These are phyloP conservation scores for Salvelinus fontinalis DNA, from an alignment of 2,113 vertebrate species.

Conservation along the genomic window DNA sequence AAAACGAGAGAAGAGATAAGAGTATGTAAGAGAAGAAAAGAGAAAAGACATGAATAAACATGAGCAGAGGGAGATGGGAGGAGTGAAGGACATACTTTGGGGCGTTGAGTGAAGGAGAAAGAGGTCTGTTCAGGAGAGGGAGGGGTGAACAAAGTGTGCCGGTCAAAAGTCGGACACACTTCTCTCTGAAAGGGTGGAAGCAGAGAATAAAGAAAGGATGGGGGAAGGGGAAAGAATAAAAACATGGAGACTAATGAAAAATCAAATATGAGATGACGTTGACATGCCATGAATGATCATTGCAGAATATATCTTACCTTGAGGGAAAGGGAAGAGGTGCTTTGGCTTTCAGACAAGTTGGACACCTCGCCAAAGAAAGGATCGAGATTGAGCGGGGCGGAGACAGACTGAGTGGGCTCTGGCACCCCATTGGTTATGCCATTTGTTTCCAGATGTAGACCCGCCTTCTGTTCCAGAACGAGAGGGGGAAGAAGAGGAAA, in stretches of 20 bases:
- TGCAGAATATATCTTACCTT: constrained; percentile 59
- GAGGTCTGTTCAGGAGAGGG: constrained; percentile 75
- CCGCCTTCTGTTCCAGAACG: constrained; percentile 64
- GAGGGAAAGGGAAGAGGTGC: constrained; percentile 58
- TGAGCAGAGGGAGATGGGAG: not conserved
- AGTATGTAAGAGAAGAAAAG: not conserved
- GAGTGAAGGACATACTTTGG: constrained; percentile 66
- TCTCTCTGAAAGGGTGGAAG: constrained; percentile 61
- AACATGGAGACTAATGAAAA: constrained; percentile 1
- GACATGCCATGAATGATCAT: not conserved
- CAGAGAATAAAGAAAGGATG: constrained; percentile 32
- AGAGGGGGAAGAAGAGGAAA: not conserved
- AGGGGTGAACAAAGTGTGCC: constrained; percentile 78
- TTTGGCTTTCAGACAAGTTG: constrained; percentile 59
- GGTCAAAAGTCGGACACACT: constrained; percentile 71
- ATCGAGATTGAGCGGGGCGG: constrained; percentile 67
- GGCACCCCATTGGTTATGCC: constrained; percentile 48
- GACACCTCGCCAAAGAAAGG: constrained; percentile 72
- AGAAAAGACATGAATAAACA: not conserved
- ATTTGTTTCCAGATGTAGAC: constrained; percentile 63
- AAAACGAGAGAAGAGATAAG: no score
- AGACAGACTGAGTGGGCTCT: constrained; percentile 58
- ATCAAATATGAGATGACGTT: constrained; percentile 2
- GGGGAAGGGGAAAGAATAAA: constrained; percentile 14
- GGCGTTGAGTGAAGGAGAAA: constrained; percentile 54